phyloP scores from a whole-genome alignment of 1,140 invertebrate species.

The Eueides isabella region DNA sequence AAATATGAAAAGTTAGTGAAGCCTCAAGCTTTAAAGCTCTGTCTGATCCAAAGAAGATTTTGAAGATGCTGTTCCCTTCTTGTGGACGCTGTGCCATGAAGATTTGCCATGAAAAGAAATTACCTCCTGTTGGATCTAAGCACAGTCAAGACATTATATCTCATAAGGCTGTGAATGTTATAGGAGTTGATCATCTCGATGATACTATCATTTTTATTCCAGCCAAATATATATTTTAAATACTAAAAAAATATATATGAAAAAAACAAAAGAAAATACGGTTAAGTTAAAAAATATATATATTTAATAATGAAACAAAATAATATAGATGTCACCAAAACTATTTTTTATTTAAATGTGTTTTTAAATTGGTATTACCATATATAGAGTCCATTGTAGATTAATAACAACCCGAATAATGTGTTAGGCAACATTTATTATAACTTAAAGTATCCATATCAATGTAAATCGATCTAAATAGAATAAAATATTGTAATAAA shows the following conservation, averaged over 20 bases:
- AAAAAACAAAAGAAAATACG: background rate
- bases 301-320: background rate
- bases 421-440: conserved; percentile 10
- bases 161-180: no score
- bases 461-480: conserved; percentile 4
- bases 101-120: no score
- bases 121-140: no score
- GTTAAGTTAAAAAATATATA: background rate
- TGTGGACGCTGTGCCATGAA: no score
- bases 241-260: background rate
- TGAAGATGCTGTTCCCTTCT: no score
- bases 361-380: conserved; percentile 13
- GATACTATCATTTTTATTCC: no score
- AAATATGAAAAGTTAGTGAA: no score
- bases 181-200: no score
- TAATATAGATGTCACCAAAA: background rate
- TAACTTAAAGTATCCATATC: conserved; percentile 8
- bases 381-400: conserved; percentile 7
- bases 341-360: conserved; percentile 4
- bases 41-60: no score
- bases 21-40: no score
- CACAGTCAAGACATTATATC: no score
- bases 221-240: no score
- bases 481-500: conserved; percentile 1
- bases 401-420: conserved; percentile 11